phyloP scores from a whole-genome alignment of 2,113 vertebrate species.

The Mirounga angustirostris region DNA sequence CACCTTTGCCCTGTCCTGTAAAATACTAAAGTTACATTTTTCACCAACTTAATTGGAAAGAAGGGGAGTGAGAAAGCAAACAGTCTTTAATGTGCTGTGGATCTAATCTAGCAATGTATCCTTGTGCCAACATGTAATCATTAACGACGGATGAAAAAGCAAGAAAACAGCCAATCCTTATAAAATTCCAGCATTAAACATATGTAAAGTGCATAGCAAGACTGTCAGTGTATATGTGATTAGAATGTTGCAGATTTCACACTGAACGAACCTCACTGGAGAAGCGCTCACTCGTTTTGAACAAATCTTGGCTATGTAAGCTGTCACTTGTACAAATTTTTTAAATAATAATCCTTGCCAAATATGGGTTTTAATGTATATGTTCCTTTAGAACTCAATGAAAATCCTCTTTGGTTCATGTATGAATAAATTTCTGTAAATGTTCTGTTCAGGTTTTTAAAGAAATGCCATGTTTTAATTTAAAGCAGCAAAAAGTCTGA shows the following conservation, averaged over 20 bases:
- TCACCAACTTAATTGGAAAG: slow-evolving; percentile 88
- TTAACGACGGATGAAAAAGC: slow-evolving; percentile 78
- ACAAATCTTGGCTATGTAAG: slow-evolving; percentile 64
- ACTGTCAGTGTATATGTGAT: slow-evolving; percentile 64
- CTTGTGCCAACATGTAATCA: slow-evolving; percentile 82
- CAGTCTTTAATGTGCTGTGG: slow-evolving; percentile 82
- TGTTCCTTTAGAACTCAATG: slow-evolving; percentile 76
- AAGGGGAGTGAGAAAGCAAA: slow-evolving; percentile 84
- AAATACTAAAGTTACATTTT: slow-evolving; percentile 89
- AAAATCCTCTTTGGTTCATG: slow-evolving; percentile 80
- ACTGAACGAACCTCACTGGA: slow-evolving; percentile 53
- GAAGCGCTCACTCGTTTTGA: slow-evolving; percentile 47
- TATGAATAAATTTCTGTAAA: slow-evolving; percentile 83
- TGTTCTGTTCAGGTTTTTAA: slow-evolving; percentile 82
- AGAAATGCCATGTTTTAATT: slow-evolving; percentile 75
- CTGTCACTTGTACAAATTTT: slow-evolving; percentile 73
- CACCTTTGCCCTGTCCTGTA: slow-evolving; percentile 89
- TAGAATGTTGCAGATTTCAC: slow-evolving; percentile 69
- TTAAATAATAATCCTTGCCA: slow-evolving; percentile 68
- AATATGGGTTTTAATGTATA: slow-evolving; percentile 77
- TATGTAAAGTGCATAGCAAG: slow-evolving; percentile 79
- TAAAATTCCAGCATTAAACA: slow-evolving; percentile 82
- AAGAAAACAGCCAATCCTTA: slow-evolving; percentile 76
- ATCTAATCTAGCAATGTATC: slow-evolving; percentile 84
- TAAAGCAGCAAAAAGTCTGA: slow-evolving; percentile 60